These are phyloP conservation scores for Xestia xanthographa DNA, from an alignment of 2,888 invertebrate genomes.

Conservation along the genomic window DNA sequence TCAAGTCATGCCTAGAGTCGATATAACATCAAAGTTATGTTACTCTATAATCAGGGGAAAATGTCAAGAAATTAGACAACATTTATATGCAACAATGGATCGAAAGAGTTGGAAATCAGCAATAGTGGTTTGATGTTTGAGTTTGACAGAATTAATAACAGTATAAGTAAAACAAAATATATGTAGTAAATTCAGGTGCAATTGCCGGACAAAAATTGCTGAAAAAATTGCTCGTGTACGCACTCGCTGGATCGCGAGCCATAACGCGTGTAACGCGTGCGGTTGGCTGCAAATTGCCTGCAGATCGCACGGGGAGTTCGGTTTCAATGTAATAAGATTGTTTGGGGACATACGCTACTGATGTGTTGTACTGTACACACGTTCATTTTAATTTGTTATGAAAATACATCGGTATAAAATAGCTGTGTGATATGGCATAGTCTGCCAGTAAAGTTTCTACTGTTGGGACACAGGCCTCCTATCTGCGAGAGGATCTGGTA, in stretches of 20 bases:
- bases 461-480: neutral
- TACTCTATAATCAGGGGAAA: neutral
- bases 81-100: neutral
- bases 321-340: slow-evolving; percentile 53
- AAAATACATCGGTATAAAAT: neutral
- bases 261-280: slow-evolving; percentile 55
- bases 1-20: neutral
- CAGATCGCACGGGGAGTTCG: slow-evolving; percentile 49
- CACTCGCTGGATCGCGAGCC: slow-evolving; percentile 18
- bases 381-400: neutral
- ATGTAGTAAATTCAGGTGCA: neutral
- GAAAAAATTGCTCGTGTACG: slow-evolving; percentile 18
- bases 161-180: neutral
- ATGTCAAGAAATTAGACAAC: neutral
- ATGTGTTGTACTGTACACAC: neutral
- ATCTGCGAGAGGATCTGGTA: too few relatives aligned
- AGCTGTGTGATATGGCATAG: neutral
- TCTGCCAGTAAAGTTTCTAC: neutral
- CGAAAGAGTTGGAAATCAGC: neutral
- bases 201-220: neutral
- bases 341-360: slow-evolving; percentile 38
- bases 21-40: neutral
- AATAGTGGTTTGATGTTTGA: neutral
- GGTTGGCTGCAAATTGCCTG: slow-evolving; percentile 64
- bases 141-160: neutral